Base-by-base conservation (phyloP, 2,888 invertebrate species). In the Leucania comma region DNA sequence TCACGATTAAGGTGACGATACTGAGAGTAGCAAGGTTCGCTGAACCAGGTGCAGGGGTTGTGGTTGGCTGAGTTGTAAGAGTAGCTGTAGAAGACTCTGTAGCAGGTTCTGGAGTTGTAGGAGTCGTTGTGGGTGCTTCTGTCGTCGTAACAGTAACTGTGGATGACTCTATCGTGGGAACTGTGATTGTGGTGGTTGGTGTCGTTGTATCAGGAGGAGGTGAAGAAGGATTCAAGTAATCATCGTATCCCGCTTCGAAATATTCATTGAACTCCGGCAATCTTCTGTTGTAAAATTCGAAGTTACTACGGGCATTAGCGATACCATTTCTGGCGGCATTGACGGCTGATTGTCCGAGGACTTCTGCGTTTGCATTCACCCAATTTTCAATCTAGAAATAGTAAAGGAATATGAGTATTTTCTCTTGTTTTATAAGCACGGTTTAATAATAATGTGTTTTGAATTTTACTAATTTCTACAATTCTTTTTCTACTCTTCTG, bases 221-320 rank as follows among this genome's bases (percentile, higher is more conserved):
- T 0, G 82, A 68, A 0, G 66, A 24, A 12, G 66, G 8, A 0
- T 29, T n/a, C 2, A 61, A 22, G 1, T 88, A 89, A 20, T 93
- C 93, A 0, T 88, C 85, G 66, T 91, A 96, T 48, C 95, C 95
- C 56, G 74, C 86, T 4, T 93, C 92, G 46, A 95, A 93, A 84
- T 88, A 96, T 0, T 58, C 53, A 0, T 78, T 79, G 48, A 95
- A 88, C 68, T 96, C 96, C 0, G 73, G 24, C 2, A 88, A 71
- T 38, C 94, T 91, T 2, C 68, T 35, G 2, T 58, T 51, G 10
- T 92, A 91, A 93, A 95, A 95, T 0, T 48, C 75, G 0, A 94
- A 83, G 75, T 94, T 94, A 2, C 46, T 24, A 53, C 92, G 89
- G 2, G 93, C 84, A 2, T 87, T 77, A 0, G 75, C 75, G 1